Conservation (phyloP, 1,140 invertebrate species). For the Drosophila sp. region DNA sequence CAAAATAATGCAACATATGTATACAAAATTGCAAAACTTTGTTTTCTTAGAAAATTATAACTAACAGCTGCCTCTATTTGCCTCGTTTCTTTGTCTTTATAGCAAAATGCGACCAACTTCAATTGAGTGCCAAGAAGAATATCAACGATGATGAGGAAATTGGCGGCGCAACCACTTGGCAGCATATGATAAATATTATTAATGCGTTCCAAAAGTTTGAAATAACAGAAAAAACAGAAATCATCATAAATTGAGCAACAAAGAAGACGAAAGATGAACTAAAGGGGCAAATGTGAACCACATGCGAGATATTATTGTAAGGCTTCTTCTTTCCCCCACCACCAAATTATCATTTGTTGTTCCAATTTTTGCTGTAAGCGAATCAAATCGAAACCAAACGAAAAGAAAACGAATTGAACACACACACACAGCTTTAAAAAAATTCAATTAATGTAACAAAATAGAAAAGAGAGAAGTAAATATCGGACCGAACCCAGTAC, state of each 20-base stretch:
- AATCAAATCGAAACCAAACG: slow-evolving; percentile 55
- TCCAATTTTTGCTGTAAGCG: slow-evolving; percentile 48
- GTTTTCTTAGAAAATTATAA: not conserved
- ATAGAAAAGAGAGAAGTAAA: slow-evolving; percentile 7
- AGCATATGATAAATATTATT: slow-evolving; percentile 13
- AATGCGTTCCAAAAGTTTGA: slow-evolving; percentile 4
- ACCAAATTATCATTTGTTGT: slow-evolving; percentile 41
- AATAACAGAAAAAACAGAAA: not conserved
- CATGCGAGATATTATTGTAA: slow-evolving; percentile 46
- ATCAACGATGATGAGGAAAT: not conserved
- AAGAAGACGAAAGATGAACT: slow-evolving; percentile 5
- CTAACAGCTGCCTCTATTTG: not conserved
- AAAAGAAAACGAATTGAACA: slow-evolving; percentile 35
- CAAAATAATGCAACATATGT: not conserved
- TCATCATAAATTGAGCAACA: slow-evolving; percentile 8
- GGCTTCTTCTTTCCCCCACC: slow-evolving; percentile 34
- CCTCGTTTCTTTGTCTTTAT: not conserved
- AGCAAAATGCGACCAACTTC: slow-evolving; percentile 8
- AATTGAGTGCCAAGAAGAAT: slow-evolving; percentile 6
- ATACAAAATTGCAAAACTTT: not conserved
- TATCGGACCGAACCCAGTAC: slow-evolving; percentile 46
- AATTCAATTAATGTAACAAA: slow-evolving; percentile 47
- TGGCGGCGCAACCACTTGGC: slow-evolving; percentile 5
- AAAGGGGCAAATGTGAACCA: slow-evolving; percentile 66
- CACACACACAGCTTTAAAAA: slow-evolving; percentile 40